These are phyloP conservation scores for Lasioglossum calceatum DNA, from an alignment of 2,888 invertebrate species.

Conservation along the genomic window DNA sequence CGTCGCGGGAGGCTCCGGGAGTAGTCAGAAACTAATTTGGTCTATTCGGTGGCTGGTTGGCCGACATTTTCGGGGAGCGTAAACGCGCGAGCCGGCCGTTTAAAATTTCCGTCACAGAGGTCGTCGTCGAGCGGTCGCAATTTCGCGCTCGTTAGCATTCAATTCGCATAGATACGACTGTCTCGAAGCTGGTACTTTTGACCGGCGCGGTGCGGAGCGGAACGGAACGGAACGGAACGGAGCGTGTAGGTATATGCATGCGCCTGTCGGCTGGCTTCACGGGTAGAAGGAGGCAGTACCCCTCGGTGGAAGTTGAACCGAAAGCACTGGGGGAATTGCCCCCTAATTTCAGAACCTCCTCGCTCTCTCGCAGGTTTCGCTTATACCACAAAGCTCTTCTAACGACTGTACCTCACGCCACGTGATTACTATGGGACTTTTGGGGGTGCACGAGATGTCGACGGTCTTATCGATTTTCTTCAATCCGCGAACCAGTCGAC, in stretches of 20 bases:
- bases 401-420: constrained; percentile 81
- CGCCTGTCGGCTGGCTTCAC: constrained; percentile 7
- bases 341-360: constrained; percentile 77
- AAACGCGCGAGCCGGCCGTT: constrained; percentile 5
- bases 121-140: constrained; percentile 13
- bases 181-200: constrained; percentile 53
- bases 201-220: background rate
- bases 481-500: constrained; percentile 40
- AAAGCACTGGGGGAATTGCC: constrained; percentile 77
- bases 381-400: constrained; percentile 69
- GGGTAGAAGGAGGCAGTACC: constrained; percentile 43
- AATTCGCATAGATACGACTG: constrained; percentile 53
- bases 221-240: background rate
- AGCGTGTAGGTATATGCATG: constrained; percentile 21
- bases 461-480: constrained; percentile 74
- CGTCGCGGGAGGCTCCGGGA: background rate
- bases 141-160: constrained; percentile 59
- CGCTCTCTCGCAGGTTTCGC: constrained; percentile 46
- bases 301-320: constrained; percentile 64
- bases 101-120: constrained; percentile 38
- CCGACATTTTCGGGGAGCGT: constrained; percentile 27
- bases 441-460: constrained; percentile 66
- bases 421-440: constrained; percentile 79
- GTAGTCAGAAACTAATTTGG: constrained; percentile 10
- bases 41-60: constrained; percentile 6